Conservation (phyloP, 2,113 vertebrate genomes). For the Lamprologus speciosus region DNA sequence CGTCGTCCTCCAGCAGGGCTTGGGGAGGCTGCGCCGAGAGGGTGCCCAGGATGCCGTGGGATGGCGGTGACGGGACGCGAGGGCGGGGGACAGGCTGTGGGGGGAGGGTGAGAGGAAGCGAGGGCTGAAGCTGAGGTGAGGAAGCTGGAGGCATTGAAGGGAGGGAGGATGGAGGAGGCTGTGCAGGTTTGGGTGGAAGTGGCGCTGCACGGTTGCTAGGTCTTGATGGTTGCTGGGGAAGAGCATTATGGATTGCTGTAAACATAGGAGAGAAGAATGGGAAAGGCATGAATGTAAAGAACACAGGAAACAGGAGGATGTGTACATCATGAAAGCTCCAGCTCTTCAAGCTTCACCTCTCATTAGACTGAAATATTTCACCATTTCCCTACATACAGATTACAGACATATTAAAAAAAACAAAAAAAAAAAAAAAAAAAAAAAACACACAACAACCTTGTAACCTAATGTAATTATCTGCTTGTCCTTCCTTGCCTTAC, state of each 20-base stretch:
- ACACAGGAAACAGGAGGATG: neutral
- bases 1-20: constrained; percentile 81
- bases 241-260: constrained; percentile 85
- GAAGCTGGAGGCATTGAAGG: constrained; percentile 18
- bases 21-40: constrained; percentile 78
- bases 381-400: neutral
- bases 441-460: neutral
- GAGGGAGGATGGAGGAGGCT: constrained; percentile 57
- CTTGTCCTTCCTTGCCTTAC: neutral
- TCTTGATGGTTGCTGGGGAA: constrained; percentile 87
- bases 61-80: constrained; percentile 39
- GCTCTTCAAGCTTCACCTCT: neutral
- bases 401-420: neutral
- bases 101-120: constrained; percentile 25
- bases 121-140: constrained; percentile 24
- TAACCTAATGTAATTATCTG: neutral
- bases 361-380: neutral
- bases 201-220: constrained; percentile 85
- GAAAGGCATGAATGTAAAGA: neutral
- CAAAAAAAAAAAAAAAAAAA: neutral
- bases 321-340: neutral
- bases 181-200: constrained; percentile 77
- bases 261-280: neutral
- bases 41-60: constrained; percentile 53
- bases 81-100: constrained; percentile 68